A percentile compares a stretch with the other conserved stretches of the same genome.
Evolutionary conservation across 1,140 invertebrate genomes (phyloP).

Genomic region (Belonocnema kinseyi): DNA sequence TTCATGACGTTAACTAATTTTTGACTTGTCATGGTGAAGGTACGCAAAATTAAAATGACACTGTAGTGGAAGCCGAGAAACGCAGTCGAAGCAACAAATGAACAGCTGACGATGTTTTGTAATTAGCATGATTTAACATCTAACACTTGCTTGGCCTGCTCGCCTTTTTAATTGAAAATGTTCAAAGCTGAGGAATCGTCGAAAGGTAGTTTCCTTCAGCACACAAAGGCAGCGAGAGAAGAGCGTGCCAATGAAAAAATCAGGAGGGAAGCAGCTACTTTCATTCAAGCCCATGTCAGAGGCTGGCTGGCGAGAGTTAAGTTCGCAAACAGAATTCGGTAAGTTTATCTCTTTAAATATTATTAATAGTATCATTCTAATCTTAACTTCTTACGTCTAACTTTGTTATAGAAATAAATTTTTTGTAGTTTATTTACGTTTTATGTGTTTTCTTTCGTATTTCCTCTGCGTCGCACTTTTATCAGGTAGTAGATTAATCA

Average conservation of each 20-base stretch:
- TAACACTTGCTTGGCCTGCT: slow-evolving; percentile 38
- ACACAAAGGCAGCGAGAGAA: slow-evolving; percentile 89
- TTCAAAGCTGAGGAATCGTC: slow-evolving; percentile 79
- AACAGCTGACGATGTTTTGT: slow-evolving; percentile 63
- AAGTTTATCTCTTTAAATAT: slow-evolving; percentile 64
- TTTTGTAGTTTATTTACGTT: too few species aligned
- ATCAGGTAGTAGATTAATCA: too few species aligned
- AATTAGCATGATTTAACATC: slow-evolving; percentile 49
- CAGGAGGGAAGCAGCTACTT: slow-evolving; percentile 81
- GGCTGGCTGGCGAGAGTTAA: slow-evolving; percentile 82
- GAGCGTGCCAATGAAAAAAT: slow-evolving; percentile 90
- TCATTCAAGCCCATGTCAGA: slow-evolving; percentile 84
- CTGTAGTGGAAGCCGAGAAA: slow-evolving; percentile 34
- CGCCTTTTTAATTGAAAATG: slow-evolving; percentile 68
- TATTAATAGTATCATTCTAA: neutral
- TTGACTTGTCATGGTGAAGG: neutral
- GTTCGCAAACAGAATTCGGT: slow-evolving; percentile 80
- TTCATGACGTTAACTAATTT: slow-evolving; percentile 27
- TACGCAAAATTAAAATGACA: neutral
- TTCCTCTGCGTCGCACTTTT: too few species aligned
- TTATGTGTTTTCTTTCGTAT: too few species aligned
- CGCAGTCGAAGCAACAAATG: slow-evolving; percentile 40
- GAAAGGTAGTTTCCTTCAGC: slow-evolving; percentile 84
- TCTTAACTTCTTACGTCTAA: slow-evolving; percentile 4
- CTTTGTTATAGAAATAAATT: too few species aligned